Base-by-base conservation (phyloP, 1,140 invertebrate genomes). In the Drosophila hydei region DNA sequence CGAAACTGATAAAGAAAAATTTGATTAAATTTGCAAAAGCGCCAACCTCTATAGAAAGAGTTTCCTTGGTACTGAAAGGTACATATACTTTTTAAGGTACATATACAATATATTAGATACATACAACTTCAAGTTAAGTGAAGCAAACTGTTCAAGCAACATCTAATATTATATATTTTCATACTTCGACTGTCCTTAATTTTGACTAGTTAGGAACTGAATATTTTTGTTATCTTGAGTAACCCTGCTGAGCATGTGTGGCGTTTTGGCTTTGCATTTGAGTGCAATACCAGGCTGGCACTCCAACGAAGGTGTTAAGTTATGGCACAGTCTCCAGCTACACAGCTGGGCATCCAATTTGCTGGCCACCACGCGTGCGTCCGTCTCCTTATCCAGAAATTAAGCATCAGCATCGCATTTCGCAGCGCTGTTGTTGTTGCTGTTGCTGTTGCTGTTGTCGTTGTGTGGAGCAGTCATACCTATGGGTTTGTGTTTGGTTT, bases 341-440 rank as follows among this genome's bases (percentile, higher is more conserved):
- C 64, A 78, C 83, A 88, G 83, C 83, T 88, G 83, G 78, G 78
- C 83, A 88, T 87, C 81, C 81, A 87, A 87, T 87, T 88, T 88
- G 81, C 77, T 76, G 70, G 69, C 48, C 75, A 71, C 64, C 40
- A 47, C 59, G 19, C 14, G 45, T 30, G 5, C 8, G 11, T 5
- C 42, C 12, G 45, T 43, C 64, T 47, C 47, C 48, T 58, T 33
- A 55, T 64, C 18, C 76, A 68, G 56, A 79, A 84, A 84, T 84
- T 84, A 84, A 84, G 72, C 79, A 73, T 70, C 83, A 72, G 83
- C 83, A 89, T 88, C 83, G 70, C 78, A 88, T 88, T 88, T 79
- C 83, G 76, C 51, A 78, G 60, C 19, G 16, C 36, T 19, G n/a
- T 21, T 14, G 18, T 27, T 50, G 30, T 14, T 23, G 30, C n/a